Conservation (phyloP, 2,888 invertebrate genomes). For the Hypsopygia costalis region DNA sequence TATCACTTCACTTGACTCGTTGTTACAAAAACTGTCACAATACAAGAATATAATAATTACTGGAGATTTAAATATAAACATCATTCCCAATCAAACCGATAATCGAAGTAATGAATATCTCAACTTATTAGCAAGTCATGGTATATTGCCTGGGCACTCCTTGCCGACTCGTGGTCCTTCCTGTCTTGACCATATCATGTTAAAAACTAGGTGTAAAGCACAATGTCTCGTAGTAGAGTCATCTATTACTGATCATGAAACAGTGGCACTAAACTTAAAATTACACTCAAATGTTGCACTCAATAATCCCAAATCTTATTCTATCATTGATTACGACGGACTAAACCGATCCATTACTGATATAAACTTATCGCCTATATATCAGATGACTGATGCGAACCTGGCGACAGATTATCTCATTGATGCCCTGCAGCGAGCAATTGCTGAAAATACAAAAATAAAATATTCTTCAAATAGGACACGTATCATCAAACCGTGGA, state of each 20-base stretch:
- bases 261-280: not conserved
- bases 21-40: too few species aligned
- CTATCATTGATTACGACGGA: not conserved
- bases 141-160: constrained; percentile 1
- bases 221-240: constrained; percentile 1
- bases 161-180: not conserved
- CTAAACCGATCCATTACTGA: not conserved
- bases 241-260: constrained; percentile 1
- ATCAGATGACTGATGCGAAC: too few species aligned
- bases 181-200: constrained; percentile 4
- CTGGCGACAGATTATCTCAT: too few species aligned
- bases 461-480: not conserved
- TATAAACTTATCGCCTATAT: not conserved
- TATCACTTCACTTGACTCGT: not conserved
- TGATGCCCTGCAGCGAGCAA: not conserved
- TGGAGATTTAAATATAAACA: not conserved
- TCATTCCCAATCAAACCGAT: not conserved
- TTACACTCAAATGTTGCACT: not conserved
- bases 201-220: too few species aligned
- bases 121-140: not conserved
- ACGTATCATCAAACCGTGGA: not conserved
- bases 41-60: not conserved
- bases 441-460: too few species aligned
- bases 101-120: not conserved
- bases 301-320: too few species aligned